A percentile compares a stretch with the other conserved stretches of the same genome.
Evolutionary conservation across 37 sponge, comb jelly and placozoan genomes (phyloP).

Genomic region (Eunapius fragilis): DNA sequence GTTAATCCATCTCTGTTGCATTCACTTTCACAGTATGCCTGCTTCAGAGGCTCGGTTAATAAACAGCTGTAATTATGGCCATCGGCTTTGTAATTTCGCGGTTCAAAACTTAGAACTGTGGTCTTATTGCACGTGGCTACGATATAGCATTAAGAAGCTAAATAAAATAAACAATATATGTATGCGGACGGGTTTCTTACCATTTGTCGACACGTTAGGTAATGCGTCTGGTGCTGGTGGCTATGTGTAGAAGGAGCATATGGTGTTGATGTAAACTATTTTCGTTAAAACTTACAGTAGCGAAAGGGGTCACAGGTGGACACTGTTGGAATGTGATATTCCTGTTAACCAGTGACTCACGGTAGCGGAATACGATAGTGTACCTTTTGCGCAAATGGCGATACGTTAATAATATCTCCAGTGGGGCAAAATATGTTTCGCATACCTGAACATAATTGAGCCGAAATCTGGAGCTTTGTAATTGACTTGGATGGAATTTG

Average conservation of each 20-base stretch:
- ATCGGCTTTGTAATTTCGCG: background rate
- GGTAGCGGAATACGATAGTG: background rate
- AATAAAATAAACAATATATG: background rate
- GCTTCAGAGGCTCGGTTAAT: background rate
- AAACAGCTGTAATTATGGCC: background rate
- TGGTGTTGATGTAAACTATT: too few species aligned
- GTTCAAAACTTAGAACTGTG: background rate
- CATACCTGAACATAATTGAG: background rate
- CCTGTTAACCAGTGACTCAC: conserved; percentile 4
- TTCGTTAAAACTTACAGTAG: background rate
- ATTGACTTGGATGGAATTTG: background rate
- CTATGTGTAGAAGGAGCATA: background rate
- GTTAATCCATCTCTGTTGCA: background rate
- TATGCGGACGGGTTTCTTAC: background rate
- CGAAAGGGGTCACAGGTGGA: background rate
- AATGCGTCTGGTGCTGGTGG: background rate
- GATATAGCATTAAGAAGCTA: background rate
- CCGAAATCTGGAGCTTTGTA: background rate
- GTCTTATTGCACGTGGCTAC: background rate
- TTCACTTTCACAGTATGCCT: background rate
- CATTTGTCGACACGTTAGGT: background rate
- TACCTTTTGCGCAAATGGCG: background rate
- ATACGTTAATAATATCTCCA: too few species aligned
- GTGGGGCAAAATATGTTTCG: background rate
- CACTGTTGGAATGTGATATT: background rate